Conservation (phyloP, 2,888 invertebrate genomes). For the Minunthozetes semirufus region DNA sequence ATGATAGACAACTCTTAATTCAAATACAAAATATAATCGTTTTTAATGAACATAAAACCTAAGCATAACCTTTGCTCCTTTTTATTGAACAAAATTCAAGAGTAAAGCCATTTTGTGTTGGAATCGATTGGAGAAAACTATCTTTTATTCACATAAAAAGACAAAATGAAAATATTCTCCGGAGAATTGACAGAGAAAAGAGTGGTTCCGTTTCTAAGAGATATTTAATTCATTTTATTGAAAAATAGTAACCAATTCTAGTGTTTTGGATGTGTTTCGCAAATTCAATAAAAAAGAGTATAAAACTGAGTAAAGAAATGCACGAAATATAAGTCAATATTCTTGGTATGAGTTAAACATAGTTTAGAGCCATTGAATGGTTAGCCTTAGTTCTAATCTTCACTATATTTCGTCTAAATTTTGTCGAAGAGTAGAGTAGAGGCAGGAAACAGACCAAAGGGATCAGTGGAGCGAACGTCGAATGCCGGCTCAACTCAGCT, state of each 20-base stretch:
- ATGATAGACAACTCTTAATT: constrained; percentile 24
- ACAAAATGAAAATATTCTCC: constrained; percentile 4
- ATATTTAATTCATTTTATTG: neutral
- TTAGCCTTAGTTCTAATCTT: constrained; percentile 25
- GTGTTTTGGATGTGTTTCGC: neutral
- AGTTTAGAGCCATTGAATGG: neutral
- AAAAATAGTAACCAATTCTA: neutral
- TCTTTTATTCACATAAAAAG: constrained; percentile 7
- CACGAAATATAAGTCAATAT: constrained; percentile 5
- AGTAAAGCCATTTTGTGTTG: neutral
- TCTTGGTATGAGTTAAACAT: neutral
- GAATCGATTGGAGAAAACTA: neutral
- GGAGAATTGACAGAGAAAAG: neutral
- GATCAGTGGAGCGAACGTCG: constrained; percentile 32
- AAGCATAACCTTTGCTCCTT: neutral
- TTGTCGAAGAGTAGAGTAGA: neutral
- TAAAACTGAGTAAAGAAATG: neutral
- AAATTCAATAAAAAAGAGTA: constrained; percentile 15
- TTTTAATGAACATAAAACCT: neutral
- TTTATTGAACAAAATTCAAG: neutral
- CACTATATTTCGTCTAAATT: constrained; percentile 7
- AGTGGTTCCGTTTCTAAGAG: neutral
- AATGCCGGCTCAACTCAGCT: constrained; percentile 20
- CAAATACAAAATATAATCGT: neutral
- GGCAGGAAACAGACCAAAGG: constrained; percentile 33